These are phyloP conservation scores for Antheraea assamensis DNA, from an alignment of 2,888 invertebrate species.

Conservation along the genomic window DNA sequence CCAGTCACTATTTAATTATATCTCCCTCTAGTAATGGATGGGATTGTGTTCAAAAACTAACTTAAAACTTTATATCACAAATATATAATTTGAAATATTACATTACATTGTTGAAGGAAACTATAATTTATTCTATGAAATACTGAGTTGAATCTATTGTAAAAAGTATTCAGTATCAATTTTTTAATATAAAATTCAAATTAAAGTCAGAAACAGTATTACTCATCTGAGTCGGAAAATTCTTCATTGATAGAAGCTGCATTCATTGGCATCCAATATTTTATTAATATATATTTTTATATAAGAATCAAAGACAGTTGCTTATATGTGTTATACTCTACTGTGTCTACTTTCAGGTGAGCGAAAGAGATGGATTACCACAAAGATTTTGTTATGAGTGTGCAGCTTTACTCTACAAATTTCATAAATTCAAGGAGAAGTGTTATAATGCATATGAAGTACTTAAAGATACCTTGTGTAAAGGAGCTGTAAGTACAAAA, in stretches of 20 bases:
- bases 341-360: constrained; percentile 42
- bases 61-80: too few species aligned
- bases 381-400: constrained; percentile 68
- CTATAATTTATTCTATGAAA: neutral
- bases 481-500: constrained; percentile 53
- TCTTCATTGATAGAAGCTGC: too few species aligned
- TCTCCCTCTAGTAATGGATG: too few species aligned
- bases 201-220: too few species aligned
- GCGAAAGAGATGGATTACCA: constrained; percentile 52
- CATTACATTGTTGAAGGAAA: too few species aligned
- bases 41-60: too few species aligned
- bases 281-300: too few species aligned
- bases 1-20: too few species aligned
- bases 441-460: constrained; percentile 55
- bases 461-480: constrained; percentile 53
- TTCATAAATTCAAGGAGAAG: constrained; percentile 69
- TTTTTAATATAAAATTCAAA: neutral
- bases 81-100: too few species aligned
- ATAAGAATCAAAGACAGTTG: too few species aligned
- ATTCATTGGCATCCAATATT: too few species aligned
- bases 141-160: neutral
- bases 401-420: constrained; percentile 62
- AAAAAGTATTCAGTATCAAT: neutral
- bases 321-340: neutral
- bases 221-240: too few species aligned